Base-by-base conservation (phyloP, 2,888 invertebrate species). In the Homarus gammarus region DNA sequence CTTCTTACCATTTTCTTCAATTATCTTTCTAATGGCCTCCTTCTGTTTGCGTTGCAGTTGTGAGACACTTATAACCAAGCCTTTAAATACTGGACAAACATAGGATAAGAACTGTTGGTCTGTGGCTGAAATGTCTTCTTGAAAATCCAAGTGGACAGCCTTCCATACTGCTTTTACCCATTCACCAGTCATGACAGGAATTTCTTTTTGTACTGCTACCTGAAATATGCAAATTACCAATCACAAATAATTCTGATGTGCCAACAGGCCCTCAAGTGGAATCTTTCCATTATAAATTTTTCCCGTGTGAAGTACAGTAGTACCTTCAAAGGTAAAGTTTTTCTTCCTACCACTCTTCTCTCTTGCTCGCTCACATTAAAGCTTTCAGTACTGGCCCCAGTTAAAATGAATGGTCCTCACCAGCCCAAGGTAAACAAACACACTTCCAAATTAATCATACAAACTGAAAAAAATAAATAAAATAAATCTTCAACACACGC, bases 91-190 rank as follows among this genome's bases (percentile, higher is more conserved):
- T 0, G 96, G 96, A 93, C 96, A 95, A 93, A 94, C 94, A 92
- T 94, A 95, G 79, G 94, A 93, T 27, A 95, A 93, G 93, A 97
- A 98, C 84, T 95, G 95, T 0, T 94, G 91, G 91, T 97, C 96
- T 0, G 95, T 94, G 0, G 96, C 97, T 75, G 94, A 94, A 0
- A 97, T 94, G 92, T 95, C 96, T 83, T 95, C 94, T 18, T 61
- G 33, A 61, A 64, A 77, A 22, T 89, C 83, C 77, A 84, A 15
- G 12, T 70, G 6, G 5, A 79, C 81, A 49, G 84, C 89, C 38
- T 89, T 49, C 98, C 98, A 99, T 0, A 98, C 96, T 0, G 95
- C 95, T 56, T 96, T 94, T 0, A 99, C 95, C 98, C 98, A 99
- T 27, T 95, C 95, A 12, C 95, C 95, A 5, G 95, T 95, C 96